A percentile compares a stretch with the other conserved stretches of the same genome.
Conservation (phyloP, 2,797 vertebrate species). For the Manis crassicaudata region DNA sequence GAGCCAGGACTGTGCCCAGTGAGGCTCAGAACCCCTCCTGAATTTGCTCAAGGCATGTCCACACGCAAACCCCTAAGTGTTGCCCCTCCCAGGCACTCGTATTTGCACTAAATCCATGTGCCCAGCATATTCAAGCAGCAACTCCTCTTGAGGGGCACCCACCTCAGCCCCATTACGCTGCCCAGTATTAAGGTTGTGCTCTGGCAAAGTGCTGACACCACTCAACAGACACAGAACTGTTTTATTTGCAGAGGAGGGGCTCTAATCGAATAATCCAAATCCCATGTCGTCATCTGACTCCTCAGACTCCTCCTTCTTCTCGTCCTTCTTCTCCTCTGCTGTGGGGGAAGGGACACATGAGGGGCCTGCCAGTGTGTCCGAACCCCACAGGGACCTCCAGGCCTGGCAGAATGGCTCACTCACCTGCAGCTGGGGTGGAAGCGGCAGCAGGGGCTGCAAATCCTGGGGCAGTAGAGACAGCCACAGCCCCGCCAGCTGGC, state of each 20-base stretch:
- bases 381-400: background rate
- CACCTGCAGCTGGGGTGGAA: constrained; percentile 85
- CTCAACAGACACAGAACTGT: constrained; percentile 1
- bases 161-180: background rate
- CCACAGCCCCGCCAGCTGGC: constrained; percentile 84
- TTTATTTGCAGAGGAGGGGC: constrained; percentile 81
- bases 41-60: background rate
- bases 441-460: constrained; percentile 84
- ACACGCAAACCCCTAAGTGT: background rate
- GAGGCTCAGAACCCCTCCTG: no score
- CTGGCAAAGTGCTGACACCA: accelerated
- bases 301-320: constrained; percentile 98
- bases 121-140: background rate
- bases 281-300: constrained; percentile 98
- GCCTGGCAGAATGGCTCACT: constrained; percentile 52
- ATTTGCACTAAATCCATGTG: background rate
- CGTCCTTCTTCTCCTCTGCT: constrained; percentile 95
- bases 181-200: no score
- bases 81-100: accelerated
- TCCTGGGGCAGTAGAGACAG: constrained; percentile 81
- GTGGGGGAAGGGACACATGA: background rate
- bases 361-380: accelerated
- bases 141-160: background rate
- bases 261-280: constrained; percentile 95
- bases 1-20: background rate